Evolutionary conservation across 1,140 invertebrate species (phyloP), one percentile per base, ranked within the genome.

Genomic region (Penaeus vannamei): DNA sequence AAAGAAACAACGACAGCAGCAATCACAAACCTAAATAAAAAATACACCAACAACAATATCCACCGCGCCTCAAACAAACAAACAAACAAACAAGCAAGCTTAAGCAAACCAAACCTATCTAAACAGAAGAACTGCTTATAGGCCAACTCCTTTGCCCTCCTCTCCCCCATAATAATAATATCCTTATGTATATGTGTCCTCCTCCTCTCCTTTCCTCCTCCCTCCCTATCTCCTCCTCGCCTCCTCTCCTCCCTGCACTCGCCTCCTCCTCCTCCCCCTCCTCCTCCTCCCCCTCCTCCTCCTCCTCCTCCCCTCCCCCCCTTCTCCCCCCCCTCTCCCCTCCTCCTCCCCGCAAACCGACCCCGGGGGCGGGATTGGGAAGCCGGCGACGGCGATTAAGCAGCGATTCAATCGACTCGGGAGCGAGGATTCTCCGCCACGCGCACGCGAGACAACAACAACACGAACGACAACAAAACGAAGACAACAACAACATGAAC

Each of bases 191-290:
- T n/a, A 19, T 64, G n/a, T n/a, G n/a, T n/a, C 62, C n/a, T 17
- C 62, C n/a, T 64, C 62, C n/a, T 64, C 62, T 19, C n/a, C n/a
- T n/a, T n/a, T 19, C 17, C 62, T n/a, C n/a, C 62, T n/a, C 17
- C 62, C 62, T 64, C 62, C 62, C n/a, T 19, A 64, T 64, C 62
- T n/a, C 62, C 62, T 64, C 62, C 62, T n/a, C 62, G 62, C 17
- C 62, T 64, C 62, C 62, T n/a, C 62, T 19, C 62, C 62, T n/a
- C 62, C n/a, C 62, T 64, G n/a, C 62, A 64, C 62, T 64, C 62
- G 62, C 62, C n/a, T 64, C 17, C 62, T 64, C 62, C 17, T n/a
- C n/a, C n/a, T n/a, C n/a, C n/a, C n/a, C n/a, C 62, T 17, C n/a
- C 62, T n/a, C 17, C 62, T n/a, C 17, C 62, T n/a, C 62, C 62